Base-by-base conservation (phyloP, 2,797 vertebrate genomes). In the Odontamblyopus lacepedii region DNA sequence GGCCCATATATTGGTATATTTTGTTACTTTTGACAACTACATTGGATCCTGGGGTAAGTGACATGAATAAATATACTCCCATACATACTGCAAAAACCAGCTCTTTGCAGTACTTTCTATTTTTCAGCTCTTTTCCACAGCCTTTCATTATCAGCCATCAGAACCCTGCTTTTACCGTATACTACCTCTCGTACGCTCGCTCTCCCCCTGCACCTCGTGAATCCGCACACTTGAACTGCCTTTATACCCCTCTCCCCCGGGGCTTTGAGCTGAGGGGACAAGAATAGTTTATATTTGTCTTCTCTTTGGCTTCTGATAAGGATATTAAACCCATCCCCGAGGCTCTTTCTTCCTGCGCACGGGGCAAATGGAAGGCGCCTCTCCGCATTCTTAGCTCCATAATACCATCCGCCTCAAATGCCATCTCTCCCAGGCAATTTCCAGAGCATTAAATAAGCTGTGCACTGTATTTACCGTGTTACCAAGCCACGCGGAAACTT, bases 221-320 rank as follows among this genome's bases (percentile, higher is more conserved):
- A 80, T 73, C 59, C 44, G 72, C 67, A 74, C 65, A 71, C 77
- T 77, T 80, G 56, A 62, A 67, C 78, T 68, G 73, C 75, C 71
- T 78, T 69, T 30, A 59, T 72, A 71, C 74, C 41, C n/a, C 59
- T 64, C 79, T 74, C 75, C 78, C 76, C 27, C 29, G 16, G 61
- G 73, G 71, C 78, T 84, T 82, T 79, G 72, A 72, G 71, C 71
- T 32, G 56, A 66, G 61, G 53, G 80, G 72, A 81, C 64, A 64
- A 70, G 64, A 83, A 86, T 80, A 77, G 67, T 80, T 83, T 85
- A 81, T 84, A 87, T 89, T 85, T 89, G 83, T 83, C 81, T 84
- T 81, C 68, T 78, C 77, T 76, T 74, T 80, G 72, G 75, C 82
- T 88, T 87, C 82, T 82, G 78, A 89, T 85, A 85, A 81, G 79